Evolutionary conservation across 2,888 invertebrate genomes (phyloP).

Genomic region (Galerucella pusilla): DNA sequence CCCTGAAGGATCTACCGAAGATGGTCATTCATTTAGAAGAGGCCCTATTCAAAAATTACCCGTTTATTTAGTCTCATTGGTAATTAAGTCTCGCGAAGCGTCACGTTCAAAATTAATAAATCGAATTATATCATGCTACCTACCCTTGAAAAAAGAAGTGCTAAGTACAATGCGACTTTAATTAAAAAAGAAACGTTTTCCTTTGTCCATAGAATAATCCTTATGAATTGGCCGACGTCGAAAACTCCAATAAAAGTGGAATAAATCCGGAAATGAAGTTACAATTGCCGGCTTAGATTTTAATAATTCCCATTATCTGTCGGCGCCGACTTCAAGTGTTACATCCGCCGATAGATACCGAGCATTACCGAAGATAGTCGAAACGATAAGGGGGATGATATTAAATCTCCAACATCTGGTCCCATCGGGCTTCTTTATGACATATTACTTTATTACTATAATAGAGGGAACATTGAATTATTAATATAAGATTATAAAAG

Average conservation of each 20-base stretch:
- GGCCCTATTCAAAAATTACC: no score
- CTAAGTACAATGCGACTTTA: conserved; percentile 9
- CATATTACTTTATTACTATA: conserved; percentile 67
- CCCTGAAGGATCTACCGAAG: no score
- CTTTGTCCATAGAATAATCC: conserved; percentile 15
- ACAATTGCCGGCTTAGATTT: conserved; percentile 48
- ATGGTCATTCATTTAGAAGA: no score
- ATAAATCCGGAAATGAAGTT: conserved; percentile 52
- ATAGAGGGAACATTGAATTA: conserved; percentile 67
- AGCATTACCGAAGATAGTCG: conserved; percentile 44
- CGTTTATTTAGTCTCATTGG: no score
- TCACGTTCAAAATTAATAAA: no score
- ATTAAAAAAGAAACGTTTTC: conserved; percentile 14
- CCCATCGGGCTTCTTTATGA: conserved; percentile 63
- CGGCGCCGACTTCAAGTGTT: conserved; percentile 50
- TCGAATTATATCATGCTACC: not conserved
- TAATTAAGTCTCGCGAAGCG: no score
- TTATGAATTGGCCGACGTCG: conserved; percentile 22
- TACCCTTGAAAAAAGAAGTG: not conserved
- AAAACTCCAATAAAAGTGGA: conserved; percentile 37
- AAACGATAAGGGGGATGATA: conserved; percentile 56
- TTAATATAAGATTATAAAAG: conserved; percentile 66
- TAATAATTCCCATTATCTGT: conserved; percentile 52
- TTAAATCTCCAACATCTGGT: conserved; percentile 65
- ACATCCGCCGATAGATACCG: conserved; percentile 41